These are phyloP conservation scores for Amaurobius ferox DNA, from an alignment of 2,888 invertebrate species.

Conservation along the genomic window DNA sequence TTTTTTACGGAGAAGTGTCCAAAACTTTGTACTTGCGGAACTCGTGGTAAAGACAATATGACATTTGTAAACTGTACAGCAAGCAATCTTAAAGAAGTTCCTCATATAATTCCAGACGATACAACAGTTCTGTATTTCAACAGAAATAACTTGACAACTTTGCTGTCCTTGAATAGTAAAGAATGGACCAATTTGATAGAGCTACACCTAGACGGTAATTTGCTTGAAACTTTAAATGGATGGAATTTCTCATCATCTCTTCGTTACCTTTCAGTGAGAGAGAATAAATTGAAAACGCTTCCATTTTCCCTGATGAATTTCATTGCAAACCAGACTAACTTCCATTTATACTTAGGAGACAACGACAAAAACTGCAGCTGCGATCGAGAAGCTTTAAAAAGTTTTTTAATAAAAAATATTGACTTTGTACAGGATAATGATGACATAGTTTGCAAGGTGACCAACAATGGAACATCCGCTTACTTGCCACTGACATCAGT, in stretches of 20 bases:
- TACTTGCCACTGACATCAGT: slow-evolving; percentile 25
- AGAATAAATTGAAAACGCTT: slow-evolving; percentile 22
- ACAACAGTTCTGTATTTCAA: slow-evolving; percentile 56
- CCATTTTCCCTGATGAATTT: slow-evolving; percentile 20
- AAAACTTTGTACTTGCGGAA: slow-evolving; percentile 38
- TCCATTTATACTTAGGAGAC: slow-evolving; percentile 28
- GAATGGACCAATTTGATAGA: slow-evolving; percentile 51
- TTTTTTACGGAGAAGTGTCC: slow-evolving; percentile 30
- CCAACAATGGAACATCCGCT: slow-evolving; percentile 51
- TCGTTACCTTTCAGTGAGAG: slow-evolving; percentile 25
- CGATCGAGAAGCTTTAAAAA: slow-evolving; percentile 19
- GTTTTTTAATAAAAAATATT: slow-evolving; percentile 24
- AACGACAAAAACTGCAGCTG: slow-evolving; percentile 54
- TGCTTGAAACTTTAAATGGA: slow-evolving; percentile 19
- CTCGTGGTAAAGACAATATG: slow-evolving; percentile 39
- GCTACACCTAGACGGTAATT: slow-evolving; percentile 38
- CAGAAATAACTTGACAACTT: slow-evolving; percentile 16
- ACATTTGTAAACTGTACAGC: slow-evolving; percentile 59
- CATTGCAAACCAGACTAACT: background rate
- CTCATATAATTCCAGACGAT: slow-evolving; percentile 2
- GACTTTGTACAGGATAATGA: slow-evolving; percentile 31
- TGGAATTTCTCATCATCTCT: slow-evolving; percentile 43
- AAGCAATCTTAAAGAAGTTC: background rate
- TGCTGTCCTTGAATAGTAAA: background rate
- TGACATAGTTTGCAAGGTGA: slow-evolving; percentile 39